Evolutionary conservation across 2,797 vertebrate species (phyloP), one percentile per base, ranked within the genome.

Genomic region (Chromis chromis): DNA sequence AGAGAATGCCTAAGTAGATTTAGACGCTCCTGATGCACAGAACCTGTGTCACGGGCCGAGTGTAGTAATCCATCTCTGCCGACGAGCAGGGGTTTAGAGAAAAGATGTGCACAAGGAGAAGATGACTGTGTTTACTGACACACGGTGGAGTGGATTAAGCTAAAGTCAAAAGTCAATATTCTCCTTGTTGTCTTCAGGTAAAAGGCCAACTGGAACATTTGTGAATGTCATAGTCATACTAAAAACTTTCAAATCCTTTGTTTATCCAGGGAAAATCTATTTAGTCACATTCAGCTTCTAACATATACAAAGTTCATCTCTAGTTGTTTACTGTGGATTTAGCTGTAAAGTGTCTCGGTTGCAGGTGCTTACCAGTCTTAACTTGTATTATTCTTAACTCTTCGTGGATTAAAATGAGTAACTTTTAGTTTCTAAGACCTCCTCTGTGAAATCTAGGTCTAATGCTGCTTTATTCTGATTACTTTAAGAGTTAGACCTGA

Each of bases 31-130:
- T 65, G 54, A 78, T 56, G 49, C 65, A 55, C 67, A 62, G 22
- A 62, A 55, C 52, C 40, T 27, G 52, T 57, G 64, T 81, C 54
- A 56, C 70, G 78, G 49, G 59, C 60, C 48, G 42, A 65, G 42
- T 44, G 33, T 58, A 62, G 78, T 81, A 76, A 86, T 90, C 67
- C 78, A 78, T 73, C 64, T 64, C 58, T 76, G 68, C 56, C 42
- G 77, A 54, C 12, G 13, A 71, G 65, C 57, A 60, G 56, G 16
- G 11, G 48, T 76, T 69, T 68, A 21, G 44, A 66, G 61, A 68
- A 70, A 71, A 46, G 21, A 60, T 42, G 65, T n/a, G 28, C 42
- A 19, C 12, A 8, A 52, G 52, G 40, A 83, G 66, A 56, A 42
- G 72, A 71, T 60, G 50, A 72, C 54, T 52, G 48, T 33, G 62